A percentile compares a stretch with the other conserved stretches of the same genome.
Evolutionary conservation across 1,140 invertebrate genomes (phyloP).

Genomic region (Euura saliciscinereae): DNA sequence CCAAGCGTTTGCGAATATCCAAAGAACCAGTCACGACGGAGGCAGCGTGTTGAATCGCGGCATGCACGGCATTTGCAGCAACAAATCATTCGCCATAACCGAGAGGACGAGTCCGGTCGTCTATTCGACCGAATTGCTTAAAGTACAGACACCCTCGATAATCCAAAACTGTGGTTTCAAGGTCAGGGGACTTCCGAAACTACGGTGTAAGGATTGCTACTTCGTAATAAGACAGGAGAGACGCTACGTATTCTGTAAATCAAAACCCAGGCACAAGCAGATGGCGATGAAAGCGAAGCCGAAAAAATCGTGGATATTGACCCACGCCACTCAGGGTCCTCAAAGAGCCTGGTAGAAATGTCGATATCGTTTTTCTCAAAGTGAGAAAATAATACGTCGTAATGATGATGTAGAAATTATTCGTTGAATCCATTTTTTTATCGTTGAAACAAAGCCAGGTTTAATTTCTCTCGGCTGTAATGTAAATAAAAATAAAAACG

Average conservation of each 20-base stretch:
- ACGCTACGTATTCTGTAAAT: conserved; percentile 58
- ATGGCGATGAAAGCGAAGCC: conserved; percentile 45
- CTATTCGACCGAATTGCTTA: background rate
- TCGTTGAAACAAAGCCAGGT: no score
- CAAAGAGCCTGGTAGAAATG: conserved; percentile 18
- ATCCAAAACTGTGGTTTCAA: conserved; percentile 51
- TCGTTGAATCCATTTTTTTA: background rate
- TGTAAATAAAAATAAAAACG: no score
- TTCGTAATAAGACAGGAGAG: conserved; percentile 55
- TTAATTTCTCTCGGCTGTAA: no score
- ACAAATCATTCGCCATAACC: background rate
- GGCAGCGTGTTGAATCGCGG: background rate
- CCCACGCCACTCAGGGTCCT: conserved; percentile 32
- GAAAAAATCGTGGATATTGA: conserved; percentile 51
- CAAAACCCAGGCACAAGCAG: conserved; percentile 63
- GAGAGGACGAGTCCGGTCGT: background rate
- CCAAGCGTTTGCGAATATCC: background rate
- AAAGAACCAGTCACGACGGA: background rate
- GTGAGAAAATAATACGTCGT: no score
- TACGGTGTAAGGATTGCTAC: conserved; percentile 63
- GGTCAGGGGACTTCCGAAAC: conserved; percentile 51
- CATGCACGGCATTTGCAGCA: background rate
- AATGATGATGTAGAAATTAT: background rate
- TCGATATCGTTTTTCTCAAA: background rate
- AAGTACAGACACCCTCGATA: background rate